These are phyloP conservation scores for Artemia sinica DNA, from an alignment of 2,888 invertebrate genomes.

Conservation along the genomic window DNA sequence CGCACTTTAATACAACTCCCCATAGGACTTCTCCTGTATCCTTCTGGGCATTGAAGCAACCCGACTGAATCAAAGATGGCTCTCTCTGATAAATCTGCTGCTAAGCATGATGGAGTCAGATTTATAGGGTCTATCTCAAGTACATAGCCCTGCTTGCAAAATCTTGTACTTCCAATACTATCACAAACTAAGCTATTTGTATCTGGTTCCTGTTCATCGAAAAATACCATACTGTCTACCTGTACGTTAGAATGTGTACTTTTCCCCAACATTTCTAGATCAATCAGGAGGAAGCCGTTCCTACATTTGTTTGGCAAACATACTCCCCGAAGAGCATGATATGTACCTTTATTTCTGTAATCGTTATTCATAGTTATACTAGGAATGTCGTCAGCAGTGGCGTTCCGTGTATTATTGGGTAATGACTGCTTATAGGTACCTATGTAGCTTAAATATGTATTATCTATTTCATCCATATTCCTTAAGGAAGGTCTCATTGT, in stretches of 20 bases:
- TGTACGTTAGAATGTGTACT: not conserved
- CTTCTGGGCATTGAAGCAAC: not conserved
- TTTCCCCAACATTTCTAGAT: not conserved
- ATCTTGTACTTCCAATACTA: not conserved
- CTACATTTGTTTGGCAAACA: not conserved
- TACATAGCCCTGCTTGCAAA: not conserved
- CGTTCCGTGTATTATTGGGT: no score
- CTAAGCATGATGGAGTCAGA: not conserved
- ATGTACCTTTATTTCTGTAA: no score
- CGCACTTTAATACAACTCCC: not conserved
- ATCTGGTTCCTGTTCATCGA: not conserved
- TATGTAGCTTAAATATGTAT: not conserved
- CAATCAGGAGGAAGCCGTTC: not conserved
- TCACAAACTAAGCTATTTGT: not conserved
- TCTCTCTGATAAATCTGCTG: not conserved
- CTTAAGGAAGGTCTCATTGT: not conserved
- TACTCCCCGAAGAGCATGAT: no score
- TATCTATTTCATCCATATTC: constrained; percentile 9
- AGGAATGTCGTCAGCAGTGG: no score
- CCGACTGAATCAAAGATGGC: not conserved
- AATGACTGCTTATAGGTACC: no score
- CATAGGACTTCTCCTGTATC: not conserved
- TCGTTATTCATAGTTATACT: no score
- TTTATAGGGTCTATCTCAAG: not conserved
- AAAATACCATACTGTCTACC: not conserved